Evolutionary conservation across 2,797 vertebrate genomes (phyloP), one percentile per base, ranked within the genome.

Genomic region (Pseudochaenichthys georgianus): DNA sequence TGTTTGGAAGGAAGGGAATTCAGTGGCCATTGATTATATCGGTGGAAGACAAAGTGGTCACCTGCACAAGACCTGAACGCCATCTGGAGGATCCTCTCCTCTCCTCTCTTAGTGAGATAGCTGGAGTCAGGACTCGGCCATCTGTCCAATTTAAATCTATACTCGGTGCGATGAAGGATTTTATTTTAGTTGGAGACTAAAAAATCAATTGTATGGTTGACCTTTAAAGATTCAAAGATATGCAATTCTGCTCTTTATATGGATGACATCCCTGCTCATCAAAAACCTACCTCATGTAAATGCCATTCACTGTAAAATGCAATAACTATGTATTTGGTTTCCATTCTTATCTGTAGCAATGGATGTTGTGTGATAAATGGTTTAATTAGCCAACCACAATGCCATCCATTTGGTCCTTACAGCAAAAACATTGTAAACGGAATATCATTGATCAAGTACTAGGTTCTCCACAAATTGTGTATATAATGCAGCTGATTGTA

Each of bases 341-440:
- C 74, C 77, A 73, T 58, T 59, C 42, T 64, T 58, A 59, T 85
- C 73, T 81, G 54, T 65, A 54, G 52, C 53, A 73, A 48, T 52
- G 79, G 69, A 64, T 87, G 64, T 73, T 81, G 78, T 73, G 77
- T 94, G 92, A 95, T 93, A 85, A 87, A 93, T 93, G 83, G 81
- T 85, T 90, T 93, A 88, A 94, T 94, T 93, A 94, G 88, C 71
- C 64, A 82, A 72, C 89, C 81, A 82, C 84, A 89, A 82, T 75
- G 82, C 82, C 74, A 68, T 75, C 76, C 80, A 72, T 83, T 93
- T 84, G 61, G 80, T 84, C 83, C 71, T 82, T 89, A 46, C 80
- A 73, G 83, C 23, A 38, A 83, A 91, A 92, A 86, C 77, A 82
- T 53, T 80, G 84, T 77, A 78, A 84, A 90, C 83, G 42, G 64